Conservation (phyloP, 2,797 vertebrate genomes). For the Pipistrellus pipistrellus region DNA sequence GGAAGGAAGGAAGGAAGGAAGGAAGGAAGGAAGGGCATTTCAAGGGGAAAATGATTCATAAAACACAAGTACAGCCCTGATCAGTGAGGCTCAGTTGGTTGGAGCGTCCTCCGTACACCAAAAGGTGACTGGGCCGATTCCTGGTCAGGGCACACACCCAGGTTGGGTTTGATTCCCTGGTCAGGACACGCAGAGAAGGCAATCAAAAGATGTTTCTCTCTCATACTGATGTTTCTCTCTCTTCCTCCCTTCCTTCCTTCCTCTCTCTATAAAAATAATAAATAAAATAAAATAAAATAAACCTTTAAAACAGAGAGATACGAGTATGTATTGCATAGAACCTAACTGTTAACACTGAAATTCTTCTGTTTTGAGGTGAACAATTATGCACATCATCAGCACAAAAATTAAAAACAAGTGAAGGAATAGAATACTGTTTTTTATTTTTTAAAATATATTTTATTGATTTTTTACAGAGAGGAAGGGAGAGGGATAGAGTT, state of each 20-base stretch:
- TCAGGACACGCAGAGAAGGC: background rate
- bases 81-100: background rate
- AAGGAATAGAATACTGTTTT: background rate
- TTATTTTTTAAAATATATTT: background rate
- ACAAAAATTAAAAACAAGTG: slow-evolving; percentile 40
- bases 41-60: background rate
- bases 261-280: background rate
- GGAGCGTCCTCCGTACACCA: background rate
- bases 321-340: background rate
- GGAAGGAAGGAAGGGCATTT: too few species aligned
- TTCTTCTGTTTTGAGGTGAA: slow-evolving; percentile 1
- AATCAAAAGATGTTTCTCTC: background rate
- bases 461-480: too few species aligned
- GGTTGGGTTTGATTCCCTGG: background rate
- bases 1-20: too few species aligned
- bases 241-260: background rate
- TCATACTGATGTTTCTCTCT: background rate
- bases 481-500: too few species aligned
- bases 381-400: background rate
- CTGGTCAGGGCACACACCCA: background rate
- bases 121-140: background rate
- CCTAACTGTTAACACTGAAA: background rate
- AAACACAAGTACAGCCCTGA: background rate
- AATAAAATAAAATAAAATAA: background rate
- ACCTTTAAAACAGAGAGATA: background rate